Base-by-base conservation (phyloP, 2,797 vertebrate genomes). In the Alauda arvensis region DNA sequence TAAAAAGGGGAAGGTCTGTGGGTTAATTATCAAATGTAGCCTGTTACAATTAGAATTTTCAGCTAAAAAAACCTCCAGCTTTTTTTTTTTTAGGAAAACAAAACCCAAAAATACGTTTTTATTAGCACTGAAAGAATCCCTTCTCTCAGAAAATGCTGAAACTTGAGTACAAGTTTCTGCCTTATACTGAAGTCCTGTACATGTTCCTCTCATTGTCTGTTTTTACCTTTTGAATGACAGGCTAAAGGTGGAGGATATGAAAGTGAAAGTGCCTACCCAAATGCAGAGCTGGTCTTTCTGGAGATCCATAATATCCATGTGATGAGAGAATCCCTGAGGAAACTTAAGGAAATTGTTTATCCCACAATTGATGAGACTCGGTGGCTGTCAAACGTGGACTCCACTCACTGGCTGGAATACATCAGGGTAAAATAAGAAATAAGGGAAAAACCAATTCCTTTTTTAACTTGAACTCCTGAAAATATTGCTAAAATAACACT, bases 271-370 rank as follows among this genome's bases (percentile, higher is more conserved):
- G 98, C 98, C 94, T 99, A 99, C 86, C 96, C 98, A 37, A 99
- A 99, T 2, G 98, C 98, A 12, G 99, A 99, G 81, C 95, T 99
- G 24, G 96, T 98, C 70, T 99, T 99, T 81, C 94, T 99, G 94
- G 99, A 99, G 72, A 99, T 99, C 57, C 98, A 98, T 24, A 99
- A 99, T 84, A 99, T 99, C 37, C 98, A 99, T 0, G 99, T 99
- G 49, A 99, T 99, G 98, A 96, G 99, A 56, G 99, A 99, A 91
- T 99, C 99, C 15, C 96, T 99, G 66, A 97, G 99, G 34, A 99
- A 99, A 88, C 95, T 99, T 72, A 99, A 99, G 92, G 98, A 99
- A 56, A 97, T 99, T 0, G 98, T 98, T 48, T 99, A 99, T 94
- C 99, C 99, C 6, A 96, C 97, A 15, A 99, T 99, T 7, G 98